Evolutionary conservation across 2,888 invertebrate species (phyloP), one percentile per base, ranked within the genome.

Genomic region (Leptogaster cylindrica): DNA sequence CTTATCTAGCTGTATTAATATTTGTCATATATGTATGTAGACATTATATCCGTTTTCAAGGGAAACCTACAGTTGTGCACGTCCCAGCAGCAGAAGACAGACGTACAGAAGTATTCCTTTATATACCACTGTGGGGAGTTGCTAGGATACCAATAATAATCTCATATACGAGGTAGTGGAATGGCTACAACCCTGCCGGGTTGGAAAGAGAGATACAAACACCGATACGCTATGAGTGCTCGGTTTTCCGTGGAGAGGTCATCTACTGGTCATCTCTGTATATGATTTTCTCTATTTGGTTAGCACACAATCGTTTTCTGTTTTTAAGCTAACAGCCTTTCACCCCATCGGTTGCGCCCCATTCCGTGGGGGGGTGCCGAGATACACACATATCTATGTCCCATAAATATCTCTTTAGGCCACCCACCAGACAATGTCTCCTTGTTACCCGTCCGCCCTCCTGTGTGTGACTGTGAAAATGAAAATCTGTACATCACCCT

Each of bases 131-230:
- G 36, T 46, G 33, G 70, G 70, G 70, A 70, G 70, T 70, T 70
- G 70, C 70, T 70, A 70, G 70, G 70, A 70, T 70, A 70, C 70
- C 67, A 68, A 70, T 70, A 70, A 70, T 70, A 70, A 70, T 70
- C 70, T 70, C 67, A 68, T 68, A 67, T 70, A 68, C 68, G 67
- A 66, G 66, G 65, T 63, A 39, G 20, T 51, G 25, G 46, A 33
- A 65, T 48, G 39, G 64, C 63, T 67, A 64, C 65, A 58, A n/a
- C 52, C 28, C 18, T 51, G 10, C 52, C 12, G 41, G 65, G 39
- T 25, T 25, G 23, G 23, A 12, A 36, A n/a, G 10, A 14, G 36
- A 31, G 28, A 33, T 23, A 65, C 65, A 39, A 65, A 51, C 65
- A 65, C 50, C 50, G 48, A 65, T 20, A 36, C 31, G 28, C 33